Base-by-base conservation (phyloP, 2,797 vertebrate genomes). In the Spea hammondii region DNA sequence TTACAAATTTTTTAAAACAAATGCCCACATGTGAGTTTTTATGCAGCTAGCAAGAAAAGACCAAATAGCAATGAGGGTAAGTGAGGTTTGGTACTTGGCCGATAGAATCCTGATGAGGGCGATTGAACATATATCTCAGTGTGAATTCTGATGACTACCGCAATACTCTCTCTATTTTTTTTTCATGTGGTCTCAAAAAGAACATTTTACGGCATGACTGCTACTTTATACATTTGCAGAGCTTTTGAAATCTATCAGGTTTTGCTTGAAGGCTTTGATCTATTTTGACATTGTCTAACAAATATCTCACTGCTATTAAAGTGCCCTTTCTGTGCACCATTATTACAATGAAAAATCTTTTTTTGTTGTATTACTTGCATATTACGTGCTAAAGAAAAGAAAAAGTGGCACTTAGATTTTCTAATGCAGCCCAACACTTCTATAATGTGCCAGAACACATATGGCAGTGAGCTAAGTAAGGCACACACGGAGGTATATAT, bases 141-240 rank as follows among this genome's bases (percentile, higher is more conserved):
- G 62, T 72, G 57, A 69, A 17, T 55, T 66, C 50, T 59, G 72
- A 55, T 48, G 50, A 59, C 50, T 49, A n/a, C 45, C 57, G 65
- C 59, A 70, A 65, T 74, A 32, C 47, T 68, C 14, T 10, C 5
- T 11, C 5, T 11, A 11, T 11, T 59, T 11, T 62, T 71, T 80
- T 71, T 65, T 59, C 48, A 70, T 49, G 67, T 57, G 65, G 50
- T 54, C 75, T 70, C 70, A 70, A 65, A 75, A 80, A 65, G 66
- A 75, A 50, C 78, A 72, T 44, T 72, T n/a, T 8, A 55, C 53
- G 65, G 14, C 55, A 79, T 57, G 11, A 54, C 9, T 12, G 9
- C n/a, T 53, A 65, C 78, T 59, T 71, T 65, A 55, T 51, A 65
- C 54, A 60, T 68, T 51, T 12, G 53, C 32, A 10, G 13, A 14